Evolutionary conservation across 2,797 vertebrate species (phyloP).

Genomic region (Cygnus olor): DNA sequence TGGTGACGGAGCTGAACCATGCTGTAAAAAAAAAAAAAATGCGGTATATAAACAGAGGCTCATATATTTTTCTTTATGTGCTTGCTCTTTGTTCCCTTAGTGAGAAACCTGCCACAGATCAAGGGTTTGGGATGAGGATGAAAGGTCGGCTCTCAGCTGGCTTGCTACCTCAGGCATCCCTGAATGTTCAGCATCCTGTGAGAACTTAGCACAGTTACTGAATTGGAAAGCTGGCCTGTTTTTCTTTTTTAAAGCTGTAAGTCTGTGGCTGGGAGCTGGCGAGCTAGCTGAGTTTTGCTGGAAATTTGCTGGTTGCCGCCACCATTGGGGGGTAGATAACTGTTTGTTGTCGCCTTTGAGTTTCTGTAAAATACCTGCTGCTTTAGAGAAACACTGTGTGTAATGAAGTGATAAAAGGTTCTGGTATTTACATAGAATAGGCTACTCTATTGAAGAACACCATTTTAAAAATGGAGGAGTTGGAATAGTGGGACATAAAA

Average conservation of each 20-base stretch:
- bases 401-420: not conserved
- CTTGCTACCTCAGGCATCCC: not conserved
- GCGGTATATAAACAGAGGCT: conserved; percentile 24
- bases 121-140: not conserved
- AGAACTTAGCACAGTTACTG: not conserved
- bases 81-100: not conserved
- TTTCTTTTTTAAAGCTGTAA: not conserved
- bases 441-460: not conserved
- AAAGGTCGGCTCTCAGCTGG: not conserved
- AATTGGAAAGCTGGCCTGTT: not conserved
- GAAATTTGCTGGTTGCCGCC: not conserved
- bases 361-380: not conserved
- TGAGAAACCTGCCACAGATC: not conserved
- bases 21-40: not conserved
- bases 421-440: not conserved
- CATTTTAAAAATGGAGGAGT: not conserved
- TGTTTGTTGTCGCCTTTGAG: not conserved
- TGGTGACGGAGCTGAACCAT: not conserved
- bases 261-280: not conserved
- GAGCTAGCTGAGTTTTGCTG: not conserved
- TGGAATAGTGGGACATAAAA: not conserved
- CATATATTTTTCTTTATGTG: conserved; percentile 23
- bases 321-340: not conserved
- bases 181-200: not conserved
- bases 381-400: not conserved